phyloP scores from a whole-genome alignment of 2,888 invertebrate species.

The Himalopsyche kuldschensis region DNA sequence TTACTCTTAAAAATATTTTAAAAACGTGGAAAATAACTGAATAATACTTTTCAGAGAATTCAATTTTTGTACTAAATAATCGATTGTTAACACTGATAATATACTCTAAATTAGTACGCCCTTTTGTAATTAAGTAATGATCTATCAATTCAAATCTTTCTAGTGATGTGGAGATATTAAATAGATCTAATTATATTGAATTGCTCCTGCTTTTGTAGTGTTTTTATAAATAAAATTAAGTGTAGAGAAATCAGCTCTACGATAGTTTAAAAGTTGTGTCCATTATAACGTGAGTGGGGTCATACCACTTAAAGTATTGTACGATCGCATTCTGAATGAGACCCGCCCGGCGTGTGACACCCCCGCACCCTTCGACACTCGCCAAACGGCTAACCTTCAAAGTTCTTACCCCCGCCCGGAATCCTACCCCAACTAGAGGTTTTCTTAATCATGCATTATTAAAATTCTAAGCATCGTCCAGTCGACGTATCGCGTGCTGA shows the following conservation, averaged over 20 bases:
- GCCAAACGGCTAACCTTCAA: constrained; percentile 2
- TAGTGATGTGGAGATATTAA: neutral
- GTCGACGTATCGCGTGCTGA: constrained; percentile 28
- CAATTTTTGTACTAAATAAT: too few relatives aligned
- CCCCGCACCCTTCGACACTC: neutral
- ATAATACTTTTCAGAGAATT: too few relatives aligned
- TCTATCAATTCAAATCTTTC: too few relatives aligned
- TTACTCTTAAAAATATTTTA: too few relatives aligned
- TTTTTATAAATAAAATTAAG: neutral
- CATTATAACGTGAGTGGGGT: neutral
- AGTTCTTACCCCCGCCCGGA: neutral
- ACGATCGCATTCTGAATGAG: neutral
- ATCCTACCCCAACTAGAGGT: neutral
- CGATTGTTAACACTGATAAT: too few relatives aligned
- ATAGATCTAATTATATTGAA: too few relatives aligned
- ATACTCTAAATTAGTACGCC: too few relatives aligned
- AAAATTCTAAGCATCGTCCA: constrained; percentile 33
- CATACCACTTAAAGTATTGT: neutral
- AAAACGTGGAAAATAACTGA: too few relatives aligned
- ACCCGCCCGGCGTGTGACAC: constrained; percentile 16
- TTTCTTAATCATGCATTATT: constrained; percentile 40
- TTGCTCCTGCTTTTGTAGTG: neutral
- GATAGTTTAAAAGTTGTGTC: neutral
- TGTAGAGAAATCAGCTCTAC: neutral
- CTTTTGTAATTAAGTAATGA: too few relatives aligned